Evolutionary conservation across 2,888 invertebrate genomes (phyloP).

Genomic region (Halocaridina rubra): DNA sequence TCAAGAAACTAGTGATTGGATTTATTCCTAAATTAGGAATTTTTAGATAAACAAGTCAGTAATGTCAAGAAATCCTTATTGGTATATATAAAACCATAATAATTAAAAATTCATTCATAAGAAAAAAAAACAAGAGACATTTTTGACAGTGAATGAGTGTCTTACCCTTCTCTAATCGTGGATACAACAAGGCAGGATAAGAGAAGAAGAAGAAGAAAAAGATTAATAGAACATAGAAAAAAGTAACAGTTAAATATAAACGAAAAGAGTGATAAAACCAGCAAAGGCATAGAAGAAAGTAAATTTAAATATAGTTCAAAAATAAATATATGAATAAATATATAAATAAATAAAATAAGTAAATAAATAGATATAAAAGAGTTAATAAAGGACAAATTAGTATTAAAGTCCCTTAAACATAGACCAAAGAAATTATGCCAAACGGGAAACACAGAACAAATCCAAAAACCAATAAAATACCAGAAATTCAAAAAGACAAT

Average conservation of each 20-base stretch:
- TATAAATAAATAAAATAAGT: too few relatives aligned
- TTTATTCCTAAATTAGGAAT: too few relatives aligned
- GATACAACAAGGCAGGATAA: not conserved
- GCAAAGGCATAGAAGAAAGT: not conserved
- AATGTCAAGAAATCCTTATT: too few relatives aligned
- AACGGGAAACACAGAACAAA: too few relatives aligned
- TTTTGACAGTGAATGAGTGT: not conserved
- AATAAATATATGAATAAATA: too few relatives aligned
- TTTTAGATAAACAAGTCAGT: too few relatives aligned
- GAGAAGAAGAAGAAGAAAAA: not conserved
- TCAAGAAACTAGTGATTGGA: too few relatives aligned
- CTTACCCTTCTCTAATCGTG: conserved; percentile 37
- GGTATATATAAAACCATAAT: not conserved
- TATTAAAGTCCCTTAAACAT: too few relatives aligned
- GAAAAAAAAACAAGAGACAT: not conserved
- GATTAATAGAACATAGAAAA: not conserved
- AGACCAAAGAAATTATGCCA: too few relatives aligned
- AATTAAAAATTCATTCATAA: not conserved
- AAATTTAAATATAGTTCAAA: too few relatives aligned
- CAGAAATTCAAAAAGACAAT: not conserved
- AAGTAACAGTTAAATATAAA: not conserved
- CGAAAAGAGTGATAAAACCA: not conserved
- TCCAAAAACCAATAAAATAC: not conserved
- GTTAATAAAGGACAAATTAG: too few relatives aligned
- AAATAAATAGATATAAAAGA: too few relatives aligned